Conservation (phyloP, 2,888 invertebrate genomes). For the Himalopsyche kuldschensis region DNA sequence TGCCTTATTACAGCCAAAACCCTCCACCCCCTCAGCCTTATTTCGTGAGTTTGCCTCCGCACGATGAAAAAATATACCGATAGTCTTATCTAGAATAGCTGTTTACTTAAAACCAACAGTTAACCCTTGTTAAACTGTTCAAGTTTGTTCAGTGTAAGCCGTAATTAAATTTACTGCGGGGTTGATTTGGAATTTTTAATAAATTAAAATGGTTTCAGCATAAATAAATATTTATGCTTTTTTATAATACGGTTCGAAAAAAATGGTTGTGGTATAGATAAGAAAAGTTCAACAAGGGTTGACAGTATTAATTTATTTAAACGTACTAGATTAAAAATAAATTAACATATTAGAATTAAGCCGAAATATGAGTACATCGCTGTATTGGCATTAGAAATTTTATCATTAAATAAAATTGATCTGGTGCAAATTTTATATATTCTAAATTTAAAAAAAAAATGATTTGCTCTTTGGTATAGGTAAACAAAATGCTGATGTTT, state of each 20-base stretch:
- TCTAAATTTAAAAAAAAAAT: no score
- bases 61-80: slow-evolving; percentile 68
- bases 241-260: background rate
- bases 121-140: background rate
- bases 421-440: no score
- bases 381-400: background rate
- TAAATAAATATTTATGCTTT: background rate
- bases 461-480: no score
- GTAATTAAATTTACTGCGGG: background rate
- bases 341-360: background rate
- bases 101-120: background rate
- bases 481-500: no score
- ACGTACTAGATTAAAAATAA: background rate
- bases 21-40: slow-evolving; percentile 53
- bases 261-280: background rate
- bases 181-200: background rate
- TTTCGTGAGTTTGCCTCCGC: slow-evolving; percentile 64
- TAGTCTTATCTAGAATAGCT: slow-evolving; percentile 44
- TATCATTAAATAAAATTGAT: no score
- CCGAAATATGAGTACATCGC: background rate
- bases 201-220: background rate
- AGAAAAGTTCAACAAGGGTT: background rate
- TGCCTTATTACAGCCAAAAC: slow-evolving; percentile 55
- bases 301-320: background rate
- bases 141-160: background rate